These are phyloP conservation scores for Scrobipalpa costella DNA, from an alignment of 2,888 invertebrate species.

Conservation along the genomic window DNA sequence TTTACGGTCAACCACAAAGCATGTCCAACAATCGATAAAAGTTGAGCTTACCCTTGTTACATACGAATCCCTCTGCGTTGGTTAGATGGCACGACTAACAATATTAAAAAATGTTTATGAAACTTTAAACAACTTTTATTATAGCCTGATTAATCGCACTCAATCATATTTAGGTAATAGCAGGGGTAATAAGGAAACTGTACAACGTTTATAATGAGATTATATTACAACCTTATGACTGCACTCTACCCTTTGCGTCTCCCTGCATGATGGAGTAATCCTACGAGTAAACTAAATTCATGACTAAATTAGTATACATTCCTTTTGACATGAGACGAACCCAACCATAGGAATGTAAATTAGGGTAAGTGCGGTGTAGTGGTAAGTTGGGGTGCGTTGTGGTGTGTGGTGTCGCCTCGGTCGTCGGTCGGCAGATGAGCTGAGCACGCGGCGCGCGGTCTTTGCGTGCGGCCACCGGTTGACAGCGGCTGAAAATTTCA, in stretches of 20 bases:
- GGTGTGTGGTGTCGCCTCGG: constrained; percentile 20
- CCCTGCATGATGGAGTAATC: background rate
- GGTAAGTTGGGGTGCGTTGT: background rate
- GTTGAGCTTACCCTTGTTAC: background rate
- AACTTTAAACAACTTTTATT: too few species aligned
- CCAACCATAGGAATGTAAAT: background rate
- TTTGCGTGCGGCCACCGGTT: constrained; percentile 74
- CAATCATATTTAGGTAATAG: too few species aligned
- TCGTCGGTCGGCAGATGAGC: constrained; percentile 39
- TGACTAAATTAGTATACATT: background rate
- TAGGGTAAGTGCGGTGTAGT: background rate
- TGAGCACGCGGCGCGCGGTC: constrained; percentile 44
- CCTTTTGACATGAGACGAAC: background rate
- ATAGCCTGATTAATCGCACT: too few species aligned
- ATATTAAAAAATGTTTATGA: too few species aligned
- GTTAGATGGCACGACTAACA: background rate
- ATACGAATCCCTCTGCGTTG: background rate
- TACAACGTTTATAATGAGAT: too few species aligned
- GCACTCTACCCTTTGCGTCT: too few species aligned
- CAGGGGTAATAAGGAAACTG: too few species aligned
- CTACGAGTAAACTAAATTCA: background rate
- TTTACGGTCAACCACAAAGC: background rate
- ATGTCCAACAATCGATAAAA: background rate
- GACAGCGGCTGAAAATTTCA: constrained; percentile 79
- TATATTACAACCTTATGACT: too few species aligned